These are phyloP conservation scores for Leptarthrus brevirostris DNA, from an alignment of 2,888 invertebrate species.

Conservation along the genomic window DNA sequence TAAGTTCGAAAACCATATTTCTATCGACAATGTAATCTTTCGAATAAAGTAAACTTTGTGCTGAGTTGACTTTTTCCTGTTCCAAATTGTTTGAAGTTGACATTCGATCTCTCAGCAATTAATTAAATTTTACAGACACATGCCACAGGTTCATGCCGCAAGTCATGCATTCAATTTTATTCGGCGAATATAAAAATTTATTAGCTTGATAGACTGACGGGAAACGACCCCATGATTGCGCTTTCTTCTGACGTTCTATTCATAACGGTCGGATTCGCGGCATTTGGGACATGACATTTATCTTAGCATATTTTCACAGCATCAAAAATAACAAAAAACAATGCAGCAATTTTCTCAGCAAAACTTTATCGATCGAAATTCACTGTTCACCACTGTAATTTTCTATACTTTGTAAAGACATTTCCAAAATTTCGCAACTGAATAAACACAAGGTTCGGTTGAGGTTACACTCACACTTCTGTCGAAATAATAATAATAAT, in stretches of 20 bases:
- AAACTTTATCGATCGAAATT: constrained; percentile 17
- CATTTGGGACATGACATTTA: too few relatives aligned
- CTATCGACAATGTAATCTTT: too few relatives aligned
- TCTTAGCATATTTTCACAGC: not conserved
- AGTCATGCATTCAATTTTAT: too few relatives aligned
- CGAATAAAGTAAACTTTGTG: too few relatives aligned
- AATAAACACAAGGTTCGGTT: constrained; percentile 5
- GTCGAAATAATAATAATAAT: not conserved
- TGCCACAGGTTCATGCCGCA: too few relatives aligned
- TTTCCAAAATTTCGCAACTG: not conserved
- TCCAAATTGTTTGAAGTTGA: too few relatives aligned
- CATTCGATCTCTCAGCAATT: too few relatives aligned
- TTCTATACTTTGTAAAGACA: not conserved
- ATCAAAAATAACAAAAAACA: not conserved
- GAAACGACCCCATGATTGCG: not conserved
- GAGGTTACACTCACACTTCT: constrained; percentile 20
- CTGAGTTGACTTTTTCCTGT: too few relatives aligned
- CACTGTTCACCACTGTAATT: not conserved
- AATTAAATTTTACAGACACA: too few relatives aligned
- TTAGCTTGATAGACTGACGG: constrained; percentile 17
- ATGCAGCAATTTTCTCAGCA: not conserved
- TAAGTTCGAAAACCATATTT: too few relatives aligned
- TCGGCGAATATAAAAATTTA: too few relatives aligned
- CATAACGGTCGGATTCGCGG: too few relatives aligned
- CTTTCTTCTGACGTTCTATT: constrained; percentile 10